Base-by-base conservation (phyloP, 2,113 vertebrate species). In the Pipra filicauda region DNA sequence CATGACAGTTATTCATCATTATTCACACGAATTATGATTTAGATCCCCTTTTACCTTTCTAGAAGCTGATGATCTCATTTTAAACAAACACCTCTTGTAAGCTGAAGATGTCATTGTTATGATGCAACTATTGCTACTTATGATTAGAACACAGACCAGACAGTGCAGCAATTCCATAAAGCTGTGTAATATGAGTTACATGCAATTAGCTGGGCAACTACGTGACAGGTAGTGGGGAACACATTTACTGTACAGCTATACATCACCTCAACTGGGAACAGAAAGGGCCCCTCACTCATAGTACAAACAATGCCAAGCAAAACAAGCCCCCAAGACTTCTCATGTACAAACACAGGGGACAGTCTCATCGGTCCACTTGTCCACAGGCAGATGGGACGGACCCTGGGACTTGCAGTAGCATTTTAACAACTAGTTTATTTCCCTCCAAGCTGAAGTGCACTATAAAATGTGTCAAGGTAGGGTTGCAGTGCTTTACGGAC, bases 271-370 rank as follows among this genome's bases (percentile, higher is more conserved):
- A 2, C 10, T 8, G 21, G 28, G 9, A 62, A 30, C 3, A 59
- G 24, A 21, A 28, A 62, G 18, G 1, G 4, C 21, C 35, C 26
- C 57, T 62, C 33, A 2, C 24, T 43, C 11, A 1, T 0, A 35
- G 33, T 2, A 24, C 44, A 22, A 76, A 7, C 15, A 31, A 26
- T 37, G 35, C 5, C 0, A 3, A 44, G 37, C 41, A 20, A 28
- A 2, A 2, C 10, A 44, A 58, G 5, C 22, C 28, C 3, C 0
- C 22, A 26, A 15, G 20, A 28, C 12, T 31, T 24, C 15, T 33
- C 21, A 0, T 55, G 44, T 30, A 3, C 15, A 11, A 12, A 15
- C 14, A 5, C n/a, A 6, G 2, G 5, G 67, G 17, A 26, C 26
- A 54, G 31, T 21, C 10, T 77, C 22, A 6, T 17, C 15, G 12